phyloP scores from a whole-genome alignment of 2,888 invertebrate genomes.

The Temnothorax rugatulus region DNA sequence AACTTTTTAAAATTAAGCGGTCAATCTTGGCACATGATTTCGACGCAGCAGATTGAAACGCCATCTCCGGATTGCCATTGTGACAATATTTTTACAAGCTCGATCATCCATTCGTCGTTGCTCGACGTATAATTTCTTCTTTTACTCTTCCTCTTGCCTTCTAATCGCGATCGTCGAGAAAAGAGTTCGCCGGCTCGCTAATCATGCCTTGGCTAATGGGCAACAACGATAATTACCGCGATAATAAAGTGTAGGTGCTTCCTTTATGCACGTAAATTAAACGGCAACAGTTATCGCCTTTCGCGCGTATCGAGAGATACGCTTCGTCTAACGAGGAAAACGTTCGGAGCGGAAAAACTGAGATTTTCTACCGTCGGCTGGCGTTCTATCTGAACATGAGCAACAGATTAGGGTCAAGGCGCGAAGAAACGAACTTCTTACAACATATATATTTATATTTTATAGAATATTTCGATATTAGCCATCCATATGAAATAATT shows the following conservation, averaged over 20 bases:
- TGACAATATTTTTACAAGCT: neutral
- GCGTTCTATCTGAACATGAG: neutral
- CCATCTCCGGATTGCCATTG: neutral
- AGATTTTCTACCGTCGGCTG: slow-evolving; percentile 31
- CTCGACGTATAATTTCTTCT: slow-evolving; percentile 38
- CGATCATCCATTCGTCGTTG: neutral
- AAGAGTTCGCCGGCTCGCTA: slow-evolving; percentile 54
- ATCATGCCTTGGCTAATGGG: slow-evolving; percentile 55
- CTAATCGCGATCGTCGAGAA: neutral
- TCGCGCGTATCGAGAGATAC: slow-evolving; percentile 29
- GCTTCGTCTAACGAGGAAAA: slow-evolving; percentile 22
- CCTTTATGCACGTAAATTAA: slow-evolving; percentile 51
- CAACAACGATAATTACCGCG: slow-evolving; percentile 54
- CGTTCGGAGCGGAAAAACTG: slow-evolving; percentile 23
- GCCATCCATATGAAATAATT: neutral
- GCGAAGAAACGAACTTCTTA: slow-evolving; percentile 1
- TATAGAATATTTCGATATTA: neutral
- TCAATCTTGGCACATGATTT: slow-evolving; percentile 19
- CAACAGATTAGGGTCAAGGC: slow-evolving; percentile 21
- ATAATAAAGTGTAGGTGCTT: slow-evolving; percentile 59
- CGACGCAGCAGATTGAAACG: neutral
- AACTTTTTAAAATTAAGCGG: neutral
- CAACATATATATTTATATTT: neutral
- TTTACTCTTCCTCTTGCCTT: slow-evolving; percentile 2
- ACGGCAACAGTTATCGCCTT: slow-evolving; percentile 52